Evolutionary conservation across 2,888 invertebrate species (phyloP), one percentile per base, ranked within the genome.

Genomic region (Drosophila greeni): DNA sequence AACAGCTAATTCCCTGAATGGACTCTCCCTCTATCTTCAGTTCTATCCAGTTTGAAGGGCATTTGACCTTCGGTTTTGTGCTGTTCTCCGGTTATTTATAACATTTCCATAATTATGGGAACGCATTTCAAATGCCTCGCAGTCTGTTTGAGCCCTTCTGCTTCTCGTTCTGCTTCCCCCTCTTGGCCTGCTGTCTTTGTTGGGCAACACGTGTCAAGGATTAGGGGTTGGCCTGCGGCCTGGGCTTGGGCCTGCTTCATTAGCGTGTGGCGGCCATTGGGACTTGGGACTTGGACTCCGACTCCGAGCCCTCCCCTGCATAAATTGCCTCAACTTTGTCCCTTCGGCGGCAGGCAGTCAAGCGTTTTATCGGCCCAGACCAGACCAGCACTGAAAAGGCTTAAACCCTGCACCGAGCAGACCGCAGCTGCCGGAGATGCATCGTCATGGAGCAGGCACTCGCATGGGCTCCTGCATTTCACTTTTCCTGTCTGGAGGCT

Each of bases 121-220:
- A 61, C 69, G 69, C 69, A 67, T 67, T 67, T 69, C 37, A 53
- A 67, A 69, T 67, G 66, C 60, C 70, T 61, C 34, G 49, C 43
- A 69, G 60, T 67, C 61, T 70, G 62, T 70, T 70, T 64, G 52
- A 31, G 59, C 34, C 42, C 20, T 60, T 42, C 24, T 23, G 11
- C 16, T 1, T 1, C 12, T 36, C 36, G 26, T 54, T 14, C 40
- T 26, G 9, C 16, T 3, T 36, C 34, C 39, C 11, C 54, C 26
- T n/a, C 3, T 37, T 31, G 23, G 12, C 42, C 34, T 12, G 16
- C 31, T 40, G 48, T 66, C 34, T 51, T 49, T 65, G 48, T 66
- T 47, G 66, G 45, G 26, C 67, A 59, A 70, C 82, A 81, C 82
- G 76, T 78, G 76, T 66, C 67, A 39, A 55, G 73, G 61, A 70